phyloP scores from a whole-genome alignment of 2,113 vertebrate species.

The Uropsilus gracilis region DNA sequence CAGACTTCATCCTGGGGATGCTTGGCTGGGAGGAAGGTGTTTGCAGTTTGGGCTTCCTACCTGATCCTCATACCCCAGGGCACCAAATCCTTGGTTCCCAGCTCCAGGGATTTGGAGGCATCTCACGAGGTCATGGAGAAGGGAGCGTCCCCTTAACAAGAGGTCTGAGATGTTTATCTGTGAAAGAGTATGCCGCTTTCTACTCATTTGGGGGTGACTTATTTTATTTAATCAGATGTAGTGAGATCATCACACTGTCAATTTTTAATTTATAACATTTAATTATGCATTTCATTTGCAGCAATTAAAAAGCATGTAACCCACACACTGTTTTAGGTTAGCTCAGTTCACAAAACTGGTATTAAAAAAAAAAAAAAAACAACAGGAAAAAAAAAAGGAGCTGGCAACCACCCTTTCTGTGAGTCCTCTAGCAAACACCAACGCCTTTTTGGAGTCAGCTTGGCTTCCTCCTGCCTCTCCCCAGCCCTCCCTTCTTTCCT shows the following conservation, averaged over 20 bases:
- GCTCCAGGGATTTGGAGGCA: rapidly evolving
- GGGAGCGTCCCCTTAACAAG: rapidly evolving
- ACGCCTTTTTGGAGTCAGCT: neutral
- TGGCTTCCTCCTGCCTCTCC: neutral
- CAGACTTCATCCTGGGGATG: neutral
- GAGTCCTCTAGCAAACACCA: neutral
- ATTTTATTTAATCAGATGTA: neutral
- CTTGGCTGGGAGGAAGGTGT: too few species aligned
- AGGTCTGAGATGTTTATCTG: rapidly evolving
- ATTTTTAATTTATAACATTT: slow-evolving; percentile 44
- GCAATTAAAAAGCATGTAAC: slow-evolving; percentile 17
- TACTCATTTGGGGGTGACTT: neutral
- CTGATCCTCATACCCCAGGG: neutral
- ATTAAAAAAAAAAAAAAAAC: slow-evolving; percentile 15
- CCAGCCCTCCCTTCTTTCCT: neutral
- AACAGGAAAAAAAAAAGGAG: neutral
- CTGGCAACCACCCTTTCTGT: neutral
- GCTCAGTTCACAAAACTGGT: neutral
- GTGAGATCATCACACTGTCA: neutral
- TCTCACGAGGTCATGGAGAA: rapidly evolving
- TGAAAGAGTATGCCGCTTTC: neutral
- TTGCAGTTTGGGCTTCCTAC: neutral
- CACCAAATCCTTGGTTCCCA: neutral
- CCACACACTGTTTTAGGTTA: neutral
- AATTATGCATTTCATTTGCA: slow-evolving; percentile 44